These are phyloP conservation scores for Troides aeacus DNA, from an alignment of 2,888 invertebrate species.

Conservation along the genomic window DNA sequence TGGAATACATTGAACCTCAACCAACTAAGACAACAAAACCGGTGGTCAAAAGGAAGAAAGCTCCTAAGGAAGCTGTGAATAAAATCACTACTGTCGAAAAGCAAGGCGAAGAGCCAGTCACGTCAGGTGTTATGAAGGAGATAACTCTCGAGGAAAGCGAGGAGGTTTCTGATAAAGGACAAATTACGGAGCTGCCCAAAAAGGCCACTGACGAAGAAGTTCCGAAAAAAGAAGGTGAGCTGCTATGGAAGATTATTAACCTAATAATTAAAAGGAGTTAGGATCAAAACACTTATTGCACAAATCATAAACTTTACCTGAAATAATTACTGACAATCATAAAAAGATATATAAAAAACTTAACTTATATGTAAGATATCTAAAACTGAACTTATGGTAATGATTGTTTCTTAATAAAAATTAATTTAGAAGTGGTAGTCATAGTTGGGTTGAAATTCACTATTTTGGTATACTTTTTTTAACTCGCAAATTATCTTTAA, in stretches of 20 bases:
- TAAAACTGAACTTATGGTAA: too few species aligned
- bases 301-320: too few species aligned
- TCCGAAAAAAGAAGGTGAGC: slow-evolving; percentile 19
- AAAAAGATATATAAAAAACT: too few species aligned
- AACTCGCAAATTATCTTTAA: too few species aligned
- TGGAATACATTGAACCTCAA: slow-evolving; percentile 31
- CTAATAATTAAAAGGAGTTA: too few species aligned
- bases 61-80: slow-evolving; percentile 34
- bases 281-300: too few species aligned
- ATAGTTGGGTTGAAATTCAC: too few species aligned
- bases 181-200: slow-evolving; percentile 33
- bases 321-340: too few species aligned
- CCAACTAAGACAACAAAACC: slow-evolving; percentile 37
- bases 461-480: too few species aligned
- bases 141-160: slow-evolving; percentile 26
- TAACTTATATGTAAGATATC: too few species aligned
- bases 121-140: background rate
- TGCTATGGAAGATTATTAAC: background rate
- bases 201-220: slow-evolving; percentile 39
- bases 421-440: too few species aligned
- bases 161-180: slow-evolving; percentile 8
- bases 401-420: too few species aligned
- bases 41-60: slow-evolving; percentile 48
- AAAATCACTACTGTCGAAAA: slow-evolving; percentile 31
- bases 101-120: slow-evolving; percentile 36